Percentiles rank a stretch among this genome's conserved stretches.
phyloP scores from a whole-genome alignment of 2,888 invertebrate species.

The Stenichneumon culpator region DNA sequence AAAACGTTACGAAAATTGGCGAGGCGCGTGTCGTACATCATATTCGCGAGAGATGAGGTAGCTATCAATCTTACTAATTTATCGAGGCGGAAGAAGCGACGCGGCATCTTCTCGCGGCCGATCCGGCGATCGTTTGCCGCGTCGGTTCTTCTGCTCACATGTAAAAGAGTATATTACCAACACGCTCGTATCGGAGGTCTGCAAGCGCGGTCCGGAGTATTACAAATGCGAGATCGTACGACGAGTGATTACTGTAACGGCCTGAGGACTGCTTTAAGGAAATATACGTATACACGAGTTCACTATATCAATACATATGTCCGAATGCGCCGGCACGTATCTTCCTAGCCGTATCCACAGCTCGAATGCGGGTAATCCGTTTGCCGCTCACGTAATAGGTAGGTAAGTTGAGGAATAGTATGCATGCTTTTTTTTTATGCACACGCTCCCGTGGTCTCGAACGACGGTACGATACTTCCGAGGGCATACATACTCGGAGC shows the following conservation, averaged over 20 bases:
- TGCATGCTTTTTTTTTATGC: constrained; percentile 1
- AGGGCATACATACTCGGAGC: constrained; percentile 7
- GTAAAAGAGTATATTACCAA: constrained; percentile 9
- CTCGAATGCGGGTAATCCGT: constrained; percentile 56
- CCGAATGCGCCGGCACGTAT: not conserved
- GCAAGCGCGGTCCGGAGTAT: constrained; percentile 12
- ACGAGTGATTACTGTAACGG: constrained; percentile 35
- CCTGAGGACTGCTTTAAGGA: constrained; percentile 8
- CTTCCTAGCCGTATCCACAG: not conserved
- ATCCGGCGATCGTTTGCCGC: constrained; percentile 25
- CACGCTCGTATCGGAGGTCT: not conserved
- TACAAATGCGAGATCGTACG: constrained; percentile 23
- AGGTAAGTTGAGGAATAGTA: constrained; percentile 43
- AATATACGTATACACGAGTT: constrained; percentile 14
- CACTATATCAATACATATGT: constrained; percentile 21
- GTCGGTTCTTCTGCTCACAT: not conserved
- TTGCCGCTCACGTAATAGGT: constrained; percentile 52
- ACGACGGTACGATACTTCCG: constrained; percentile 27
- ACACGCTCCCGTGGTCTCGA: constrained; percentile 25
- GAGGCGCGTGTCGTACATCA: constrained; percentile 48
- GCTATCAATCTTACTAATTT: constrained; percentile 70
- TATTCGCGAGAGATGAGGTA: constrained; percentile 29
- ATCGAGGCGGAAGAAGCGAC: constrained; percentile 60
- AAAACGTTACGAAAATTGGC: constrained; percentile 16
- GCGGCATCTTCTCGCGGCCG: constrained; percentile 20